phyloP scores from a whole-genome alignment of 1,140 invertebrate species.

The Coenobita brevimanus region DNA sequence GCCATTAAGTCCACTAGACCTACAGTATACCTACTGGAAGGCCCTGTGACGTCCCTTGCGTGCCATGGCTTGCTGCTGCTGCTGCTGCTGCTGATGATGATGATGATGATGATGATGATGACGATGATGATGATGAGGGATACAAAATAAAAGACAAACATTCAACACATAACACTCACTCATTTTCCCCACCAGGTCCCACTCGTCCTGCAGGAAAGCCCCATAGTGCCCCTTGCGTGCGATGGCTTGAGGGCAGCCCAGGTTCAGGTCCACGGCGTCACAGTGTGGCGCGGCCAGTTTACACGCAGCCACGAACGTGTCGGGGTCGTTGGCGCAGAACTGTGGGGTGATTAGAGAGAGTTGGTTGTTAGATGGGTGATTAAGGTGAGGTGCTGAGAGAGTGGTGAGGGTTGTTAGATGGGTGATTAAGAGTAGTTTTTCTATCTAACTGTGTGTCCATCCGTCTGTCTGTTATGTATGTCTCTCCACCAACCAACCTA shows the following conservation, averaged over 20 bases:
- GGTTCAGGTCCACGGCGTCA: slow-evolving; percentile 98
- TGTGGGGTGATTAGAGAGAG: slow-evolving; percentile 74
- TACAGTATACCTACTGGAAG: too few relatives aligned
- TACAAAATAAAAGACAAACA: not conserved
- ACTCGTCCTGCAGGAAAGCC: slow-evolving; percentile 96
- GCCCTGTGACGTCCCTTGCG: too few relatives aligned
- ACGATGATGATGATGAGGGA: too few relatives aligned
- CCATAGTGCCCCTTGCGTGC: slow-evolving; percentile 79
- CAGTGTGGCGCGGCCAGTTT: slow-evolving; percentile 88
- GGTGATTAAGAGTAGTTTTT: not conserved
- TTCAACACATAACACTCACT: slow-evolving; percentile 77
- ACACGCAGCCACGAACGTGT: slow-evolving; percentile 89
- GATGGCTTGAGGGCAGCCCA: slow-evolving; percentile 88
- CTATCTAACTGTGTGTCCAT: too few relatives aligned
- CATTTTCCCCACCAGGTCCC: slow-evolving; percentile 87
- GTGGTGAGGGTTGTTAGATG: not conserved
- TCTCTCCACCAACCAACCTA: too few relatives aligned
- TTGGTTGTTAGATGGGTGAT: not conserved
- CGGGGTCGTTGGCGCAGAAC: slow-evolving; percentile 98
- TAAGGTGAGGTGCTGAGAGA: not conserved
- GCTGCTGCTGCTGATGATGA: too few relatives aligned
- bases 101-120: too few relatives aligned
- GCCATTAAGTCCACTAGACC: too few relatives aligned
- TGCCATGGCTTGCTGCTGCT: too few relatives aligned
- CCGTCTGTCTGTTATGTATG: too few relatives aligned